Percentiles rank a stretch among this genome's conserved stretches.
Conservation (phyloP, 1,140 invertebrate species). For the Drosophila grimshawi region DNA sequence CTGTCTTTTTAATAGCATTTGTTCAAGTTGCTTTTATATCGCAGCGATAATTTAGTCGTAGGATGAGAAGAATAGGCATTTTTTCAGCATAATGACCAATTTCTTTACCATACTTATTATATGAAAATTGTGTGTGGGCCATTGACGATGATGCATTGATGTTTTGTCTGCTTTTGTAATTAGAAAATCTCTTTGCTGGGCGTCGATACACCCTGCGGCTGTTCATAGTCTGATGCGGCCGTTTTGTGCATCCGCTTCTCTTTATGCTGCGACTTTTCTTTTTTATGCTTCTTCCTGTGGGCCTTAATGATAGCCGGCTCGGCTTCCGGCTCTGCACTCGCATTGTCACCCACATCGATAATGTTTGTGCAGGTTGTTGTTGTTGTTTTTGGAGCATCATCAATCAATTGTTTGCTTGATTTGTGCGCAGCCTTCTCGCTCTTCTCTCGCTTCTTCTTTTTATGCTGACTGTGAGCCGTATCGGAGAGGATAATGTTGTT, state of each 20-base stretch:
- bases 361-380: constrained; percentile 27
- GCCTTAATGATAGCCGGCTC: constrained; percentile 34
- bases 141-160: constrained; percentile 9
- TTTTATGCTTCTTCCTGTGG: constrained; percentile 82
- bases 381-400: background rate
- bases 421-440: constrained; percentile 60
- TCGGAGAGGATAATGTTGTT: constrained; percentile 28
- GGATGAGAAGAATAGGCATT: constrained; percentile 33
- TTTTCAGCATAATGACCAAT: constrained; percentile 30
- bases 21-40: constrained; percentile 77
- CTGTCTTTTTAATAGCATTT: constrained; percentile 31
- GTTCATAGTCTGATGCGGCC: constrained; percentile 87
- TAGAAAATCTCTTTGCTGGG: constrained; percentile 94
- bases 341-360: constrained; percentile 29
- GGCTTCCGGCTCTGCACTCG: background rate
- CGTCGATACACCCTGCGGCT: constrained; percentile 95
- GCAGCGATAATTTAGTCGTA: constrained; percentile 72
- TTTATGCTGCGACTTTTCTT: constrained; percentile 62
- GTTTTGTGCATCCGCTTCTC: constrained; percentile 49
- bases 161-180: constrained; percentile 22
- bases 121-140: constrained; percentile 36
- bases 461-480: constrained; percentile 50
- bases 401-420: constrained; percentile 60
- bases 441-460: constrained; percentile 85
- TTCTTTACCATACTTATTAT: constrained; percentile 34